Percentiles rank a stretch among this genome's conserved stretches.
These are phyloP conservation scores for Orcinus orca DNA, from an alignment of 2,113 vertebrate genomes.

Conservation along the genomic window DNA sequence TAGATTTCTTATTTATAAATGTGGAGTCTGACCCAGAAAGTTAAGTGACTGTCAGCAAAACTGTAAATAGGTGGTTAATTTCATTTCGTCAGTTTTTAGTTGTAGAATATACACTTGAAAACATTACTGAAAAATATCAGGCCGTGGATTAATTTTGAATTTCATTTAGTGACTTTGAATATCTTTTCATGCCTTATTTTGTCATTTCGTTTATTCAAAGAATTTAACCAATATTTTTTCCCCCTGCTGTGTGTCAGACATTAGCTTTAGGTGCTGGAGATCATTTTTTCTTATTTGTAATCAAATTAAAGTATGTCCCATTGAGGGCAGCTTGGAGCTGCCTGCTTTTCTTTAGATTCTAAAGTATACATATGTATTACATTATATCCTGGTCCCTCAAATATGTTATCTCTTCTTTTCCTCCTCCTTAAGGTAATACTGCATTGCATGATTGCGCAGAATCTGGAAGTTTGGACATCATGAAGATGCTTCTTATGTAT, in stretches of 20 bases:
- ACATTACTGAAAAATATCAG: background rate
- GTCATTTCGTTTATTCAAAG: conserved; percentile 17
- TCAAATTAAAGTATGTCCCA: background rate
- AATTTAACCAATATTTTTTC: background rate
- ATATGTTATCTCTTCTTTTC: background rate
- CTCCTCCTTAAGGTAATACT: conserved; percentile 90
- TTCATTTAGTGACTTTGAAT: background rate
- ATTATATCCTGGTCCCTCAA: conserved; percentile 26
- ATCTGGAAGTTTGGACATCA: conserved; percentile 98
- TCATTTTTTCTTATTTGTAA: conserved; percentile 1
- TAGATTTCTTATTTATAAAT: background rate
- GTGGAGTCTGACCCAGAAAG: conserved; percentile 26
- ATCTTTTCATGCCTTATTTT: conserved; percentile 11
- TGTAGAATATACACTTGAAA: background rate
- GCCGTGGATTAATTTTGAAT: background rate
- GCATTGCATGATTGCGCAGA: conserved; percentile 98
- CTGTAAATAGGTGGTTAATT: conserved; percentile 11
- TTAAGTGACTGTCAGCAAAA: conserved; percentile 28
- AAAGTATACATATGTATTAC: background rate
- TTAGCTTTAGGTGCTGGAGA: background rate
- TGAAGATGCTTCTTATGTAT: conserved; percentile 98
- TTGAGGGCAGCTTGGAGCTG: background rate
- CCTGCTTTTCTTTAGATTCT: conserved; percentile 25
- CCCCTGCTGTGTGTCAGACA: background rate
- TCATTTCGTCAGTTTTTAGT: conserved; percentile 7